Evolutionary conservation across 2,888 invertebrate species (phyloP), one percentile per base, ranked within the genome.

Genomic region (Ochropleura plecta): DNA sequence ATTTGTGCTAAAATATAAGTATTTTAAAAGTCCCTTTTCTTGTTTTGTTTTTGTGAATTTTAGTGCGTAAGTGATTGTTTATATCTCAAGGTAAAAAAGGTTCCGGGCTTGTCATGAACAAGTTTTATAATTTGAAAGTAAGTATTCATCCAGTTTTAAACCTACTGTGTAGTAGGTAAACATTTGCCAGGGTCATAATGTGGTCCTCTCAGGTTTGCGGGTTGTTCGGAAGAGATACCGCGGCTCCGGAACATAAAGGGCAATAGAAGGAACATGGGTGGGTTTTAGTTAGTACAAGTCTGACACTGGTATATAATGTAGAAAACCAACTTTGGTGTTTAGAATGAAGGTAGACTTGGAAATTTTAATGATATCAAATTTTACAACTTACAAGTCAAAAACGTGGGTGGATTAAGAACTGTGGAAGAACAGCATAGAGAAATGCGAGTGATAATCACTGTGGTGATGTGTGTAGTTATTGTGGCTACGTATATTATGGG

Each of bases 121-220:
- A 30, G 30, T 30, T 30, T 30, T 30, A 48, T 79, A 48, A 12
- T 78, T 70, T 53, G 20, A 62, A 79, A n/a, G 79, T 79, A 63
- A 63, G n/a, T 51, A 44, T 78, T 59, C 20, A 44, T 62, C 0
- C 16, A 8, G 12, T 53, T 76, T 62, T 30, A 16, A 42, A 73
- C 16, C 8, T 9, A 30, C 30, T 30, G 30, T 30, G 3, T 30
- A 30, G 30, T 30, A 5, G 49, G n/a, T 30, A 40, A 51, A 46
- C 5, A 14, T 16, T 16, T 18, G 5, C 20, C 76, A 79, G 40
- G 79, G 73, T 64, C 44, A 51, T 44, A 8, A 46, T 46, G 9
- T 46, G 8, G 30, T n/a, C 30, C 30, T 30, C 1, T 3, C 30
- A 3, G 30, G 30, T 1, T 30, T 30, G 30, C 30, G 30, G 30